Conservation (phyloP, 92 coral and sea anemone species). For the Phenganax subtilis region DNA sequence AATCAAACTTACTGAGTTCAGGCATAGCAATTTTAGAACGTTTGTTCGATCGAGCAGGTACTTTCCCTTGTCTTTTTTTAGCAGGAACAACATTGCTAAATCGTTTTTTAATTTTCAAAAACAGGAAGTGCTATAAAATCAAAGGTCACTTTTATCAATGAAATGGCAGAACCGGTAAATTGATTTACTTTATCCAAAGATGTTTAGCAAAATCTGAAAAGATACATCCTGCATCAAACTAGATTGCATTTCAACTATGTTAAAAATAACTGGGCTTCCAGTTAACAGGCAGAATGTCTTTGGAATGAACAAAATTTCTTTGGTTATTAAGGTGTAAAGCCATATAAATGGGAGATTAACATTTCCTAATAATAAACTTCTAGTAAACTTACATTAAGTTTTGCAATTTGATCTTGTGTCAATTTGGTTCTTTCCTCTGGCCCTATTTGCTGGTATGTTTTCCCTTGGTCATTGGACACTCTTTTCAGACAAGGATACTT, state of each 20-base stretch:
- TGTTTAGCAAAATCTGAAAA: not conserved
- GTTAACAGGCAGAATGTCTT: no score
- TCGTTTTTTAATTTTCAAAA: conserved; percentile 1
- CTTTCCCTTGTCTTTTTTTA: conserved; percentile 5
- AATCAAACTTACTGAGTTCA: not conserved
- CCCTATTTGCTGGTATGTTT: not conserved
- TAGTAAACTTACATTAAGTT: conserved; percentile 16
- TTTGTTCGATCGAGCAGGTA: not conserved
- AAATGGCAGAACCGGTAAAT: not conserved
- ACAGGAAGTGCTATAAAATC: not conserved
- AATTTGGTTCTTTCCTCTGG: not conserved
- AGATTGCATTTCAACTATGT: no score
- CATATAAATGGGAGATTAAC: not conserved
- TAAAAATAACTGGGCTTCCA: no score
- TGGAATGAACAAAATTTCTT: not conserved
- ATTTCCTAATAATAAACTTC: no score
- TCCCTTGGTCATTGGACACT: not conserved
- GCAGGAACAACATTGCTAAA: not conserved
- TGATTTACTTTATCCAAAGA: not conserved
- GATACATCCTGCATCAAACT: no score
- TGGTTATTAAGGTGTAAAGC: not conserved
- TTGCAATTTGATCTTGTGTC: not conserved
- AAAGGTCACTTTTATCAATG: not conserved
- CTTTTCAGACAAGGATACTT: not conserved
- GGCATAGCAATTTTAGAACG: conserved; percentile 4